Conservation (phyloP, 2,113 vertebrate genomes). For the Hypocryptadius cinnamomeus region DNA sequence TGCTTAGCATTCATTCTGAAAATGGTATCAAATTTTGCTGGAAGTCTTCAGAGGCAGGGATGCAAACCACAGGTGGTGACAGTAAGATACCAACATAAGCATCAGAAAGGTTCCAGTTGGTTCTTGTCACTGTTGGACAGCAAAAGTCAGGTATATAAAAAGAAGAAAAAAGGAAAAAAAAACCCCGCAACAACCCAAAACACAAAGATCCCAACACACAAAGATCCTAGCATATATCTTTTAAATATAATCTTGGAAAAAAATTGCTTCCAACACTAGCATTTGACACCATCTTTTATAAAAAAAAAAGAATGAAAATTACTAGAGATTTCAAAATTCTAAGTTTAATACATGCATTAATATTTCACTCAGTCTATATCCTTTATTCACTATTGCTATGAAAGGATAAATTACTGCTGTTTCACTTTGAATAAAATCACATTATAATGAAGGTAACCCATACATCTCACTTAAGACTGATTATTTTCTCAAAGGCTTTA, state of each 20-base stretch:
- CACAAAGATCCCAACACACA: neutral
- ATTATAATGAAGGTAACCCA: neutral
- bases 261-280: neutral
- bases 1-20: neutral
- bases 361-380: neutral
- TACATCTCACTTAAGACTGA: neutral
- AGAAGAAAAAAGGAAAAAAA: neutral
- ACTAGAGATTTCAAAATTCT: neutral
- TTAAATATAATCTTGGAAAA: neutral
- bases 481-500: slow-evolving; percentile 11
- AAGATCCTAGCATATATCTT: neutral
- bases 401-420: neutral
- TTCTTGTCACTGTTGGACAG: neutral
- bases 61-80: neutral
- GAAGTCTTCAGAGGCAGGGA: neutral
- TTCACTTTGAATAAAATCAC: neutral
- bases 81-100: neutral
- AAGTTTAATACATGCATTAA: neutral
- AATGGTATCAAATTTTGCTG: neutral
- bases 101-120: neutral
- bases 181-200: neutral
- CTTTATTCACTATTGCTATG: neutral
- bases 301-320: neutral
- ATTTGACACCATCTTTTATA: neutral
- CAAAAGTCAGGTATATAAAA: neutral